phyloP scores from a whole-genome alignment of 2,113 vertebrate species.

The Melierax canorus region DNA sequence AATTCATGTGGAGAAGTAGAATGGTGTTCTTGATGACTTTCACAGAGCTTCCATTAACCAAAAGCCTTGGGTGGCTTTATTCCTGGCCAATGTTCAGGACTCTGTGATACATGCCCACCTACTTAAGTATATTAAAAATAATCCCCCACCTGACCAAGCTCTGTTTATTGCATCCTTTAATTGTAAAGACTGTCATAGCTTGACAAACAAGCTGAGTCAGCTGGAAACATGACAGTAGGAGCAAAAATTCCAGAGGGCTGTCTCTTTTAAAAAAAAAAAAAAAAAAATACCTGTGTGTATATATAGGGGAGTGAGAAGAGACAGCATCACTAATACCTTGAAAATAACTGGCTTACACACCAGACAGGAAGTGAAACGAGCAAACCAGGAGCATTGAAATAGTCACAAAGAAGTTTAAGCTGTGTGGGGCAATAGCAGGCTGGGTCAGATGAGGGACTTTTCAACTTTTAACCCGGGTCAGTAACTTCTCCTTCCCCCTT shows the following conservation, averaged over 20 bases:
- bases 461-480: constrained; percentile 2
- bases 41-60: constrained; percentile 80
- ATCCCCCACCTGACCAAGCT: constrained; percentile 27
- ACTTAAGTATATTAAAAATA: constrained; percentile 3
- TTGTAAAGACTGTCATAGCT: constrained; percentile 24
- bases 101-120: constrained; percentile 24
- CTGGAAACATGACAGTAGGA: constrained; percentile 20
- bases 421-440: constrained; percentile 37
- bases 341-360: constrained; percentile 34
- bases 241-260: constrained; percentile 18
- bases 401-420: constrained; percentile 26
- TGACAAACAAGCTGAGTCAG: constrained; percentile 25
- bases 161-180: constrained; percentile 13
- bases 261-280: not conserved
- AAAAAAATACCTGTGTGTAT: not conserved
- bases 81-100: constrained; percentile 50
- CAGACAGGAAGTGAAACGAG: constrained; percentile 31
- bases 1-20: constrained; percentile 75
- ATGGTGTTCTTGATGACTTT: constrained; percentile 72
- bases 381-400: not conserved
- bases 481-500: constrained; percentile 62
- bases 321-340: not conserved
- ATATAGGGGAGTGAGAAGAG: constrained; percentile 3
- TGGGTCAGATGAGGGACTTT: constrained; percentile 56
- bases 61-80: constrained; percentile 61